Evolutionary conservation across 2,113 vertebrate species (phyloP).

Genomic region (Onychorhynchus coronatus): DNA sequence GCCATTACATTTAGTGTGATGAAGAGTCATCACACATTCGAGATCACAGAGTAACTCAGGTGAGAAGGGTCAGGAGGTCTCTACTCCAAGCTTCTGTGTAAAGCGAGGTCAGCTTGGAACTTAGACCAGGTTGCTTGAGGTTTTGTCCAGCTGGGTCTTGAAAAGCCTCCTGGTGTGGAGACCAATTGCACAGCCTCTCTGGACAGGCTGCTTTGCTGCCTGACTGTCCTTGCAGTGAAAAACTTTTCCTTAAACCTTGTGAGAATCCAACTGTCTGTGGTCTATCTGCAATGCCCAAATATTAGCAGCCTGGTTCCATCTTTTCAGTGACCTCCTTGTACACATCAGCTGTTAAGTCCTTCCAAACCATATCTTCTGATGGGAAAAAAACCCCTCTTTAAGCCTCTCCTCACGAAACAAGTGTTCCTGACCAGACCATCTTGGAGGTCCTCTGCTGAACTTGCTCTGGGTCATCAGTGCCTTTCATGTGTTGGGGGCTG

Average conservation of each 20-base stretch:
- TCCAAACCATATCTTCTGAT: background rate
- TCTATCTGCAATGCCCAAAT: background rate
- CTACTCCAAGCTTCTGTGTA: background rate
- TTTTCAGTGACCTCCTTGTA: background rate
- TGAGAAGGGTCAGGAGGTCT: background rate
- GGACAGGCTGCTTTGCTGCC: background rate
- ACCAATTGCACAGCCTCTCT: background rate
- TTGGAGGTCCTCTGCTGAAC: background rate
- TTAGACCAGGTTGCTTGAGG: accelerated
- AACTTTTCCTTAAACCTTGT: background rate
- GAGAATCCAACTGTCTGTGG: accelerated
- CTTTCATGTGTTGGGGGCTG: background rate
- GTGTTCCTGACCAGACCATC: background rate
- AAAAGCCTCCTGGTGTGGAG: background rate
- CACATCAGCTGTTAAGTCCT: background rate
- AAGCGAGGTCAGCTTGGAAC: background rate
- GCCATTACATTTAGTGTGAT: background rate
- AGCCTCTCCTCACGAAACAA: background rate
- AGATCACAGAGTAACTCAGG: background rate
- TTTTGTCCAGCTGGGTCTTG: background rate
- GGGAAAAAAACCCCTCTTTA: background rate
- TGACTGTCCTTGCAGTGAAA: background rate
- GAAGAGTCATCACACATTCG: background rate
- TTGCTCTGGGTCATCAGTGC: accelerated
- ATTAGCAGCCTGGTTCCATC: background rate